Base-by-base conservation (phyloP, 2,113 vertebrate species). In the Ophiodon elongatus region DNA sequence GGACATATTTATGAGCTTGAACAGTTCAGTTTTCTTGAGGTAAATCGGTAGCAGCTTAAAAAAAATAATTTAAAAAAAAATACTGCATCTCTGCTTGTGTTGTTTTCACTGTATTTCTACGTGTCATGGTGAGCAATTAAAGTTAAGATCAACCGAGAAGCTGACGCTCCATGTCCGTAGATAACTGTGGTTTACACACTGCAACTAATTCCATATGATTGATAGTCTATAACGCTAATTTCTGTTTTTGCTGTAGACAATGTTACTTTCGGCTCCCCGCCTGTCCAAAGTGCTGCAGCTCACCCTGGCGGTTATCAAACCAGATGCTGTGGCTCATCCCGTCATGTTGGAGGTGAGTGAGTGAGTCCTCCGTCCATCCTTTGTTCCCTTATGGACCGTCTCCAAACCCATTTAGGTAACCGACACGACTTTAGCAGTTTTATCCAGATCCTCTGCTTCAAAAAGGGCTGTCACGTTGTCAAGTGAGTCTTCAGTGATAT, bases 291-390 rank as follows among this genome's bases (percentile, higher is more conserved):
- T 89, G 10, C 96, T 99, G 82, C 97, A 97, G 94, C 96, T 99
- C 84, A 99, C 98, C 8, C 94, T 99, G 73, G 98, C 98, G 66
- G 89, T 98, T 69, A 94, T 98, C 71, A 99, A 99, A 83, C 98
- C 98, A 0, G 97, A 99, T 66, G 98, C 97, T 0, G 94, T 96
- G 0, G 97, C 98, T 25, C 97, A 99, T 86, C 98, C 98, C 0
- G 82, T 98, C 6, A 95, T 99, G 59, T 77, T 95, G 4, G 94
- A 98, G 96, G 98, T 98, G 76, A 92, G 86, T 43, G 41, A 13
- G 41, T 43, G 41, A 43, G 41, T 43, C 37, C 35, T 37, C 43
- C 4, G 8, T 8, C 2, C n/a, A 3, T 6, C 19, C 23, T 37
- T 11, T 15, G 8, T 56, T 35, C 11, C 23, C 2, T 15, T 1